Evolutionary conservation across 2,113 vertebrate genomes (phyloP).

Genomic region (Oncorhynchus kisutch): DNA sequence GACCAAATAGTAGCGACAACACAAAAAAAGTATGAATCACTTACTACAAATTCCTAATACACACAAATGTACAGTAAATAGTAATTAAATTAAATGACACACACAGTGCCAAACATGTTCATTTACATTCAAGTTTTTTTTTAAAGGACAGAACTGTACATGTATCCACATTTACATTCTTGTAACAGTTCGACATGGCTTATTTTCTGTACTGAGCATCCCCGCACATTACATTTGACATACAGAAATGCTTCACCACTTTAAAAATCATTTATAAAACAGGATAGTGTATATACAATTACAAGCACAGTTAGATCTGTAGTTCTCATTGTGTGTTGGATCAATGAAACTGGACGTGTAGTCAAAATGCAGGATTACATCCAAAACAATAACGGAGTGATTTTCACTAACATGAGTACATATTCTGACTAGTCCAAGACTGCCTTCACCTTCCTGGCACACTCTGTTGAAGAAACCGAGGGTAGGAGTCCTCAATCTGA

Average conservation of each 20-base stretch:
- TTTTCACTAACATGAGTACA: slow-evolving; percentile 2
- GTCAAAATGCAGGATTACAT: neutral
- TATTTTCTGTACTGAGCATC: slow-evolving; percentile 43
- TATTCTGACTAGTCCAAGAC: neutral
- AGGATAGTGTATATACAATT: slow-evolving; percentile 56
- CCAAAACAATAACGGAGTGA: slow-evolving; percentile 13
- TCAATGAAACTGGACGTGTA: slow-evolving; percentile 1
- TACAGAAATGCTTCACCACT: slow-evolving; percentile 24
- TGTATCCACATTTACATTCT: slow-evolving; percentile 63
- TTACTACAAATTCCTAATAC: slow-evolving; percentile 6
- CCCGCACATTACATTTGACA: slow-evolving; percentile 15
- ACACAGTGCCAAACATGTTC: slow-evolving; percentile 47
- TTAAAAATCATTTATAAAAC: slow-evolving; percentile 49
- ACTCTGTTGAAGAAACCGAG: neutral
- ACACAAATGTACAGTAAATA: slow-evolving; percentile 16
- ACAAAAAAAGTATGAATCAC: slow-evolving; percentile 46
- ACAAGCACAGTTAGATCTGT: slow-evolving; percentile 31
- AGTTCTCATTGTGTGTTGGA: slow-evolving; percentile 24
- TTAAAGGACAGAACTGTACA: slow-evolving; percentile 56
- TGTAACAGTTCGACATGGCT: slow-evolving; percentile 71
- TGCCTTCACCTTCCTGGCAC: neutral
- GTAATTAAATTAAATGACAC: slow-evolving; percentile 21
- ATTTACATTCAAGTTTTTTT: slow-evolving; percentile 45
- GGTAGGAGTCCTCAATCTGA: neutral
- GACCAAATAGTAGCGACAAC: slow-evolving; percentile 48